Base-by-base conservation (phyloP, 2,888 invertebrate genomes). In the Siphlonurus alternatus region DNA sequence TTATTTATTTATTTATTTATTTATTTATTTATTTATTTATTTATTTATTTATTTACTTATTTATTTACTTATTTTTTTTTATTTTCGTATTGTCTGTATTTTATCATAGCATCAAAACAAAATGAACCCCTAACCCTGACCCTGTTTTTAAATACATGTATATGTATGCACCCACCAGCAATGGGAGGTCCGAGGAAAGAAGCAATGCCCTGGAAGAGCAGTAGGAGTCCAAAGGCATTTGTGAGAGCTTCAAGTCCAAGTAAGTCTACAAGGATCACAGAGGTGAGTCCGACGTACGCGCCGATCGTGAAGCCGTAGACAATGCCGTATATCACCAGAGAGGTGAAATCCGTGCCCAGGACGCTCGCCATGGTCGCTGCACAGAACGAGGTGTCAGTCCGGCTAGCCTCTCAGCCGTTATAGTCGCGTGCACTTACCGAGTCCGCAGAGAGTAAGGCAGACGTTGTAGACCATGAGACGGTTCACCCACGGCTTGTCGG, bases 271-370 rank as follows among this genome's bases (percentile, higher is more conserved):
- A 96, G 81, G 68, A 96, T 92, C 63, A 96, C 95, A 23, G 95
- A 95, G 2, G 96, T 96, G 63, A 97, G 80, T n/a, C 95, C 94
- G 61, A 96, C 95, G 75, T 96, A 97, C 65, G 95, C 95, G 69
- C 96, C 94, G 71, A 93, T 91, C 20, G 92, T 89, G 72, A 93
- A 89, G 63, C 96, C 96, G 74, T 89, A 96, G 10, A 86, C 80
- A 51, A 82, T 80, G 23, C 89, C 85, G 76, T 93, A 97, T 64
- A 88, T 71, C 22, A 86, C 83, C 70, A 96, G 81, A 7, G 87
- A 79, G 71, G 80, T 77, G 75, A 89, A 93, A 70, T 84, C 84
- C 69, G 76, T 75, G 76, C 89, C 91, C 68, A 85, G 81, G 73
- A 88, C 86, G 73, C 90, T 87, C 71, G 93, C 74, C 53, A 85